These are phyloP conservation scores for Tiaroga cobitis DNA, from an alignment of 2,797 vertebrate genomes.

Conservation along the genomic window DNA sequence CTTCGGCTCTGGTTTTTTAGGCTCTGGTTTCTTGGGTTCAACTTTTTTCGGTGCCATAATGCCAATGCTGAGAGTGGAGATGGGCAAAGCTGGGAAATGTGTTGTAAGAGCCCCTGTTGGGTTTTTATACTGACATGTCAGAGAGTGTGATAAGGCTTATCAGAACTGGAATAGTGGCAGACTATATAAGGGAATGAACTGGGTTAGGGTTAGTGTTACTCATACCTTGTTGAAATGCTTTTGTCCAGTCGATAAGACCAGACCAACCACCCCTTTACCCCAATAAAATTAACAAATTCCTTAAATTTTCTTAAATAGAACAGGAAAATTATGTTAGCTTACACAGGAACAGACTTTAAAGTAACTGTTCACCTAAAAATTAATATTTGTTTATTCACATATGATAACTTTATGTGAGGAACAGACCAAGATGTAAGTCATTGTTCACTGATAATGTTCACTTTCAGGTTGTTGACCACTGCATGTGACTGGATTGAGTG, in stretches of 20 bases:
- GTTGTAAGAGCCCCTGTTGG: neutral
- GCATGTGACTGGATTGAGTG: neutral
- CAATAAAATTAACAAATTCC: neutral
- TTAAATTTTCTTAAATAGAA: neutral
- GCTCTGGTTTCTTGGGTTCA: conserved; percentile 77
- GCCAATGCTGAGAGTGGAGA: neutral
- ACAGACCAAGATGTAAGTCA: neutral
- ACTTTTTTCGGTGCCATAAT: conserved; percentile 81
- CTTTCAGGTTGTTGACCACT: conserved; percentile 4
- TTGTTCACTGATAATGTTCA: neutral
- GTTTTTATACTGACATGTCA: conserved; percentile 56
- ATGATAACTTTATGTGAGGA: neutral
- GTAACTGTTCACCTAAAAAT: neutral
- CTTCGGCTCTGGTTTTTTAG: conserved; percentile 71
- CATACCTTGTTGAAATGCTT: conserved; percentile 35
- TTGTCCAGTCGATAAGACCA: conserved; percentile 27
- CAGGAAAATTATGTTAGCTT: neutral
- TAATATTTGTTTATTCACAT: neutral
- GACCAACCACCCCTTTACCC: neutral
- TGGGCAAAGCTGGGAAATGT: conserved; percentile 17
- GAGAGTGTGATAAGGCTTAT: conserved; percentile 54
- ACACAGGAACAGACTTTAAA: neutral
- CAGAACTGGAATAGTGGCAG: conserved; percentile 28
- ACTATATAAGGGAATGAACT: conserved; percentile 64
- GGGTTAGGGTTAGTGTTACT: conserved; percentile 56